phyloP scores from a whole-genome alignment of 2,888 invertebrate species.

The Selenia dentaria region DNA sequence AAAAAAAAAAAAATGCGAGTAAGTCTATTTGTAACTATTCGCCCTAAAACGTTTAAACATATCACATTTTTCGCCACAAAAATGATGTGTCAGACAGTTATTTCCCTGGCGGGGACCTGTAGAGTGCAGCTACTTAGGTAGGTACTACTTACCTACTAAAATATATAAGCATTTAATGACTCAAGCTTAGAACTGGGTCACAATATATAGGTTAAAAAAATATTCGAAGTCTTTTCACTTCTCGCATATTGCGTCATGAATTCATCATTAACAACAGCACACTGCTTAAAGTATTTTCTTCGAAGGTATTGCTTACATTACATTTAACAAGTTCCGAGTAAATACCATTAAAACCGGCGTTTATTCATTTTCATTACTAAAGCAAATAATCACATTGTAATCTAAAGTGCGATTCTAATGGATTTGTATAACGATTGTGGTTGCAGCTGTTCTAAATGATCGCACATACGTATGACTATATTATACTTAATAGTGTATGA shows the following conservation, averaged over 20 bases:
- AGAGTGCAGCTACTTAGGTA: too few relatives aligned
- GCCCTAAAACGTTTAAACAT: too few relatives aligned
- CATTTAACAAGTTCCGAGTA: conserved; percentile 33
- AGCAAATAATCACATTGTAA: conserved; percentile 53
- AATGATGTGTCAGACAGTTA: too few relatives aligned
- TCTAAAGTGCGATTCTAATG: conserved; percentile 60
- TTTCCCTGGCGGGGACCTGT: too few relatives aligned
- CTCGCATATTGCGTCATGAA: not conserved
- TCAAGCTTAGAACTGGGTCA: too few relatives aligned
- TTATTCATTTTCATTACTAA: conserved; percentile 56
- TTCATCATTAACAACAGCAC: conserved; percentile 4
- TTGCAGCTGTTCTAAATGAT: conserved; percentile 67
- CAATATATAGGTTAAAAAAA: too few relatives aligned
- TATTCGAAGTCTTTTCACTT: not conserved
- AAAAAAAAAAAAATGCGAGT: too few relatives aligned
- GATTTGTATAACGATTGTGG: conserved; percentile 65
- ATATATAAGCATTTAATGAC: too few relatives aligned
- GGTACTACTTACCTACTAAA: too few relatives aligned
- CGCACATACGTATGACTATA: conserved; percentile 39
- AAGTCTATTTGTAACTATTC: too few relatives aligned
- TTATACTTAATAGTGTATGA: conserved; percentile 6
- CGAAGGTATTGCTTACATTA: conserved; percentile 20
- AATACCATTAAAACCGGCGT: conserved; percentile 42
- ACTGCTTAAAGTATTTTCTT: conserved; percentile 12
- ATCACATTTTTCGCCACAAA: too few relatives aligned